Conservation (phyloP, 2,888 invertebrate species). For the Dorcus hopei region DNA sequence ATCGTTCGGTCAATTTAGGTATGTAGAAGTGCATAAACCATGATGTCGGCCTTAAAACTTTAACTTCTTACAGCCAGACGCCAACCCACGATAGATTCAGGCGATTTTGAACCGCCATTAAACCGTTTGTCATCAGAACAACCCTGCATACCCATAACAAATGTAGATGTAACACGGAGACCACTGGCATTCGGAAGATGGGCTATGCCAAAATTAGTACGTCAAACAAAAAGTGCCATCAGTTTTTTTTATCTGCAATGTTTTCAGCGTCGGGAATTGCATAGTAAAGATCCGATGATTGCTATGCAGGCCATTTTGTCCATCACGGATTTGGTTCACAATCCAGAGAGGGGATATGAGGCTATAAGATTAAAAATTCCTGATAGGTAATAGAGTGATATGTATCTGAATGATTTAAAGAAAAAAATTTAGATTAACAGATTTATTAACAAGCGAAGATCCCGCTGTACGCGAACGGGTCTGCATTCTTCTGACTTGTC, state of each 20-base stretch:
- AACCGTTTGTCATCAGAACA: slow-evolving; percentile 44
- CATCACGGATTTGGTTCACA: slow-evolving; percentile 47
- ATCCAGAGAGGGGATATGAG: slow-evolving; percentile 50
- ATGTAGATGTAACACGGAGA: slow-evolving; percentile 47
- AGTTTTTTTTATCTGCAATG: no score
- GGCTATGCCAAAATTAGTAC: slow-evolving; percentile 48
- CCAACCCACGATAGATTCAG: slow-evolving; percentile 28
- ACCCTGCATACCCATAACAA: slow-evolving; percentile 45
- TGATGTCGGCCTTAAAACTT: not conserved
- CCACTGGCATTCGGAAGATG: slow-evolving; percentile 47
- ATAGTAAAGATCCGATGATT: slow-evolving; percentile 37
- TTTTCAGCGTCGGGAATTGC: slow-evolving; percentile 46
- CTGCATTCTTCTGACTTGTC: slow-evolving; percentile 41
- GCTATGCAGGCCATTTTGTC: slow-evolving; percentile 48
- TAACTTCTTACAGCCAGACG: slow-evolving; percentile 8
- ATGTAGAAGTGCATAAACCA: not conserved
- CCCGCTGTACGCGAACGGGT: slow-evolving; percentile 46
- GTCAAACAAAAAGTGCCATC: not conserved
- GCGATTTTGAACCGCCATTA: slow-evolving; percentile 40
- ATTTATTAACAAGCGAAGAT: slow-evolving; percentile 39
- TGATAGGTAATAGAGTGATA: slow-evolving; percentile 37
- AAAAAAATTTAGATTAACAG: slow-evolving; percentile 36
- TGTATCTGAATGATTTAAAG: not conserved
- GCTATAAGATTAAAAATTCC: slow-evolving; percentile 46
- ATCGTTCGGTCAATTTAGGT: slow-evolving; percentile 43